phyloP scores from a whole-genome alignment of 1,140 invertebrate genomes.

The Macrobrachium rosenbergii region DNA sequence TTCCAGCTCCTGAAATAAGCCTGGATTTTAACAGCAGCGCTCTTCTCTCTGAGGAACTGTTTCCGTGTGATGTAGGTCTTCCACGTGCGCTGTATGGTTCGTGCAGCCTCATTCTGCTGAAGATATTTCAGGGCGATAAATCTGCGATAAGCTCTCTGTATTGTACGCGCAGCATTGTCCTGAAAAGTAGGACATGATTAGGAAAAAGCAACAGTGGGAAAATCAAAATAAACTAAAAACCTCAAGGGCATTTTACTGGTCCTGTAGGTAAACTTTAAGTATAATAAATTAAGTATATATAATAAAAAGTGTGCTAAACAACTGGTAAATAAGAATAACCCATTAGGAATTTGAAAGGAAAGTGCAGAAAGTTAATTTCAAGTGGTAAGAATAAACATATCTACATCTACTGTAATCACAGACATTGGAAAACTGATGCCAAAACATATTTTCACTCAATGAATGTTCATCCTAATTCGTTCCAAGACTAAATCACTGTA shows the following conservation, averaged over 20 bases:
- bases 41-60: slow-evolving; percentile 24
- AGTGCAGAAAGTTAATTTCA: too few relatives aligned
- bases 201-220: background rate
- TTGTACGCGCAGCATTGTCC: slow-evolving; percentile 46
- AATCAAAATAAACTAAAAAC: background rate
- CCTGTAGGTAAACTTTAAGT: too few relatives aligned
- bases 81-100: slow-evolving; percentile 53
- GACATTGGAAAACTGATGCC: too few relatives aligned
- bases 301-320: too few relatives aligned
- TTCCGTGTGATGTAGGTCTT: slow-evolving; percentile 33
- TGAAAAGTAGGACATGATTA: slow-evolving; percentile 9
- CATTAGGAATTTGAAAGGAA: too few relatives aligned
- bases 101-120: slow-evolving; percentile 45
- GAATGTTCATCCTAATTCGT: too few relatives aligned
- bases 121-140: slow-evolving; percentile 27
- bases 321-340: background rate
- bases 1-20: slow-evolving; percentile 38
- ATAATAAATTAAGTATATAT: too few relatives aligned
- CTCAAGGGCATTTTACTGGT: too few relatives aligned
- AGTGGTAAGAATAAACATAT: too few relatives aligned
- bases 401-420: too few relatives aligned
- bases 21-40: slow-evolving; percentile 44
- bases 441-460: too few relatives aligned
- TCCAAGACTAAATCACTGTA: too few relatives aligned
- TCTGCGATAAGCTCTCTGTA: slow-evolving; percentile 45